Evolutionary conservation across 2,113 vertebrate genomes (phyloP).

Genomic region (Cottus gobio): DNA sequence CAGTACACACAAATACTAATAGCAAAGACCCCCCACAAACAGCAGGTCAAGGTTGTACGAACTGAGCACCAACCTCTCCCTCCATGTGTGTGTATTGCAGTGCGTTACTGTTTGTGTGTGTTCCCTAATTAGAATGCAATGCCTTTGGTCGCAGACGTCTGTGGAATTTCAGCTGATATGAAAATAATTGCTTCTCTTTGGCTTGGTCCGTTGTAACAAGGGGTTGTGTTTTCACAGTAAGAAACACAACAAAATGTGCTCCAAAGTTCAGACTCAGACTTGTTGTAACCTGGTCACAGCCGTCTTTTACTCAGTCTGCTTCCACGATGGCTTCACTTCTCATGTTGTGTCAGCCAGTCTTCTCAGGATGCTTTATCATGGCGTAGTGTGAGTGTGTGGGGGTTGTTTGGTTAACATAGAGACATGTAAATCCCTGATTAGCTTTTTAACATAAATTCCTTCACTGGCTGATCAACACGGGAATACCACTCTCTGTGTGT

Average conservation of each 20-base stretch:
- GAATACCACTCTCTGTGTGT: constrained; percentile 8
- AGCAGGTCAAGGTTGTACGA: constrained; percentile 46
- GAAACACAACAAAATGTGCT: constrained; percentile 20
- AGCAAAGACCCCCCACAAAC: constrained; percentile 57
- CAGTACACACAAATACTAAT: constrained; percentile 47
- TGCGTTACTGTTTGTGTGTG: constrained; percentile 69
- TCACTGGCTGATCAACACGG: constrained; percentile 26
- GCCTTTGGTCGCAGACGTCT: constrained; percentile 82
- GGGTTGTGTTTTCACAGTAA: constrained; percentile 65
- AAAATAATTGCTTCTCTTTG: constrained; percentile 73
- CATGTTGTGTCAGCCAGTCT: neutral
- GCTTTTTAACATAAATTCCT: constrained; percentile 25
- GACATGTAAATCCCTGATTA: constrained; percentile 38
- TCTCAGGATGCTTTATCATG: neutral
- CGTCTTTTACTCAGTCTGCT: neutral
- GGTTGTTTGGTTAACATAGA: constrained; percentile 18
- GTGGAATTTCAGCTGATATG: constrained; percentile 79
- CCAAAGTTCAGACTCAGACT: constrained; percentile 19
- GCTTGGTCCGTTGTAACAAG: constrained; percentile 48
- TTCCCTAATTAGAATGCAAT: constrained; percentile 79
- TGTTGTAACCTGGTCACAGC: constrained; percentile 6
- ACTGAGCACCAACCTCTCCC: constrained; percentile 29
- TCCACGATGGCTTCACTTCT: neutral
- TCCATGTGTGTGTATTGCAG: constrained; percentile 5
- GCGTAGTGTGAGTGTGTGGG: neutral